A percentile compares a stretch with the other conserved stretches of the same genome.
Conservation (phyloP, 2,888 invertebrate species). For the Morpho achilles region DNA sequence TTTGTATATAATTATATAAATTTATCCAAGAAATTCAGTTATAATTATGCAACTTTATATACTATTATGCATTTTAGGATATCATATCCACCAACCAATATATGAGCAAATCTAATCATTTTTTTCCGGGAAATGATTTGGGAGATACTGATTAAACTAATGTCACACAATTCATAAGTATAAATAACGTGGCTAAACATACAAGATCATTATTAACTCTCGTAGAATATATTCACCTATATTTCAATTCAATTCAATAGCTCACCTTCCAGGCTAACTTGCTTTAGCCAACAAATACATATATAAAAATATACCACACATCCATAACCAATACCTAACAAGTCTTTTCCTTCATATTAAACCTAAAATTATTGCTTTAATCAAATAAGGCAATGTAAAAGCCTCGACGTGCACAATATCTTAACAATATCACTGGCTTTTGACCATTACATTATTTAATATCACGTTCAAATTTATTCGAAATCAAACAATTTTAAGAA, state of each 20-base stretch:
- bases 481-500: no score
- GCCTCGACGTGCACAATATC: constrained; percentile 6
- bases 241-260: no score
- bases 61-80: no score
- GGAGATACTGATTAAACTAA: no score
- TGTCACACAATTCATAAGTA: neutral
- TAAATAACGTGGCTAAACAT: neutral
- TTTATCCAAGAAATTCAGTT: no score
- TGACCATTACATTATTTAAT: constrained; percentile 10
- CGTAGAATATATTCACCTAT: neutral
- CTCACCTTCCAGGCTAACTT: neutral
- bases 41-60: no score
- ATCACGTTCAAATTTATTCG: neutral
- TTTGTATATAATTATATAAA: no score
- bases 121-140: no score
- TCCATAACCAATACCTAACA: constrained; percentile 16
- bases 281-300: constrained; percentile 1
- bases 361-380: constrained; percentile 21
- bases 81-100: no score
- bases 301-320: constrained; percentile 12
- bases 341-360: constrained; percentile 21
- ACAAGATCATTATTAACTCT: neutral
- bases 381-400: constrained; percentile 17
- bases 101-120: no score
- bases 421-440: constrained; percentile 17